Evolutionary conservation across 2,797 vertebrate genomes (phyloP).

Genomic region (Fistularia tabacaria): DNA sequence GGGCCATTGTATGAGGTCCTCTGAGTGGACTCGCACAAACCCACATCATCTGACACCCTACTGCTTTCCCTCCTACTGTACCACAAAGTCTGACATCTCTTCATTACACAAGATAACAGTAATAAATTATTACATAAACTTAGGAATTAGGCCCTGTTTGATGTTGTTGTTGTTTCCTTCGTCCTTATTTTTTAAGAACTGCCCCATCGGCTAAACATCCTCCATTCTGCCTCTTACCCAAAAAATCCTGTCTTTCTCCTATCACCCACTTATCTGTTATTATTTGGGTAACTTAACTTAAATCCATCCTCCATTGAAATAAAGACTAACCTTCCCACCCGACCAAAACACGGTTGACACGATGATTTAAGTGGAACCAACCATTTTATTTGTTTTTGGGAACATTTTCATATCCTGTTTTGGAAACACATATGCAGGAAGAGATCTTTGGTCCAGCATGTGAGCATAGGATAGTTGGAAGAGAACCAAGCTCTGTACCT

Average conservation of each 20-base stretch:
- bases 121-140: conserved; percentile 50
- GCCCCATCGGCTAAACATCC: background rate
- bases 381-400: conserved; percentile 45
- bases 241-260: background rate
- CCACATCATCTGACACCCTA: conserved; percentile 40
- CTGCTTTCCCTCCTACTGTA: conserved; percentile 25
- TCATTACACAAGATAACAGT: conserved; percentile 57
- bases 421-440: conserved; percentile 22
- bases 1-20: conserved; percentile 53
- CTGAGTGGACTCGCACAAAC: conserved; percentile 39
- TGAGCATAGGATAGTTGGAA: conserved; percentile 2
- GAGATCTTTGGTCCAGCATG: conserved; percentile 10
- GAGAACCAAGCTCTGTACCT: conserved; percentile 18
- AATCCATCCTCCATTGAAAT: too few species aligned
- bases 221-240: conserved; percentile 4
- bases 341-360: conserved; percentile 20
- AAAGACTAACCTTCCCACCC: conserved; percentile 11
- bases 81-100: conserved; percentile 40
- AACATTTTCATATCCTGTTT: conserved; percentile 29
- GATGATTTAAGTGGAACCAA: conserved; percentile 20
- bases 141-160: conserved; percentile 27
- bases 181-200: conserved; percentile 3
- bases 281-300: conserved; percentile 25
- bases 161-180: conserved; percentile 11
- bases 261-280: background rate